Evolutionary conservation across 2,797 vertebrate species (phyloP).

Genomic region (Erpetoichthys calabaricus): DNA sequence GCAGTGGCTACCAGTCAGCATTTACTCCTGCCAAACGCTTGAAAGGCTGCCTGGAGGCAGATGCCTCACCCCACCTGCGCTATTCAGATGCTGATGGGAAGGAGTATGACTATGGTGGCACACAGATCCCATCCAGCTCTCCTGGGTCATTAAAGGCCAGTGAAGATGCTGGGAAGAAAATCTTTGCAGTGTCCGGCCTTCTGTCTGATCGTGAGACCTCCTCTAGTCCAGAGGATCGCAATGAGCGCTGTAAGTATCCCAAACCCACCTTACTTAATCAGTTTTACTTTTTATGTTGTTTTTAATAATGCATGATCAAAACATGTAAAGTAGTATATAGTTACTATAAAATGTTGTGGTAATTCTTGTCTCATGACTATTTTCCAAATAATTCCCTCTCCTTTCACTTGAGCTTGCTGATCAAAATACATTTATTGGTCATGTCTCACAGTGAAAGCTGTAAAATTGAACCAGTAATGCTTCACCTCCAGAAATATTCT

Average conservation of each 20-base stretch:
- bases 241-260: conserved; percentile 90
- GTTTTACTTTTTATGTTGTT: too few species aligned
- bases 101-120: conserved; percentile 91
- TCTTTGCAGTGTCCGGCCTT: conserved; percentile 94
- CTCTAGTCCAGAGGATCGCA: conserved; percentile 93
- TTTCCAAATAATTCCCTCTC: too few species aligned
- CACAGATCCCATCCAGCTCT: conserved; percentile 82
- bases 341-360: too few species aligned
- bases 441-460: too few species aligned
- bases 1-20: conserved; percentile 91
- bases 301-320: too few species aligned
- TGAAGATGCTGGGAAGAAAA: conserved; percentile 93
- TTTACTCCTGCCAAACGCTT: conserved; percentile 95
- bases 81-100: conserved; percentile 97
- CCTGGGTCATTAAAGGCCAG: conserved; percentile 87
- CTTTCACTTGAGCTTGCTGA: too few species aligned
- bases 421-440: too few species aligned
- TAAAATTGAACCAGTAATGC: too few species aligned
- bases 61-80: conserved; percentile 86
- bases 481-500: too few species aligned
- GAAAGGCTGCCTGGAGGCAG: conserved; percentile 91
- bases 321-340: too few species aligned
- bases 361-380: too few species aligned
- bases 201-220: conserved; percentile 94
- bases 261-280: too few species aligned